These are phyloP conservation scores for Mustelus asterias DNA, from an alignment of 2,113 vertebrate genomes.

Conservation along the genomic window DNA sequence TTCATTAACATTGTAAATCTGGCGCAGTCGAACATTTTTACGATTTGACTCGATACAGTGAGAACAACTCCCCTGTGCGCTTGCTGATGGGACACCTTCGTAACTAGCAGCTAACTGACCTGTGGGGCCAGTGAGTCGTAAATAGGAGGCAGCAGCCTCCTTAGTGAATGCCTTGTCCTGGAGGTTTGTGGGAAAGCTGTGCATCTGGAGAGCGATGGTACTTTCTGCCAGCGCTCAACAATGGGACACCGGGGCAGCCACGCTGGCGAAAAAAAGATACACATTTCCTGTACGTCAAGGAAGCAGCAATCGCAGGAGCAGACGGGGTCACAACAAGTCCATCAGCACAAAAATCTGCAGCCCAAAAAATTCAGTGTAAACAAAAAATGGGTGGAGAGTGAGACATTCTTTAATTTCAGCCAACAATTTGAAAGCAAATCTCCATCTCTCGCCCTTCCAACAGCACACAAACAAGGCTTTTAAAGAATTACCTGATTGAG, in stretches of 20 bases:
- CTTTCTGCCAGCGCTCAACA: slow-evolving; percentile 17
- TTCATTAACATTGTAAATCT: slow-evolving; percentile 12
- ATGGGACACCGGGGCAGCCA: slow-evolving; percentile 2
- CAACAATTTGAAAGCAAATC: slow-evolving; percentile 10
- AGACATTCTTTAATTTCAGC: slow-evolving; percentile 16
- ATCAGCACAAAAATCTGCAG: background rate
- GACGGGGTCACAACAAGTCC: background rate
- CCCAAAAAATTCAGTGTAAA: background rate
- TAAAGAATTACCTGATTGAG: slow-evolving; percentile 15
- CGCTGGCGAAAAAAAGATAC: slow-evolving; percentile 9
- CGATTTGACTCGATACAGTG: slow-evolving; percentile 12
- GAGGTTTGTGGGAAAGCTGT: background rate
- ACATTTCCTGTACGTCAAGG: slow-evolving; percentile 42
- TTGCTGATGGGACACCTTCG: slow-evolving; percentile 19
- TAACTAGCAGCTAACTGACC: slow-evolving; percentile 45
- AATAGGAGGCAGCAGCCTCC: slow-evolving; percentile 39
- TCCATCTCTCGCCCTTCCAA: background rate
- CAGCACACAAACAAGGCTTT: background rate
- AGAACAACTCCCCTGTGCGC: slow-evolving; percentile 30
- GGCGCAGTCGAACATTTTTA: background rate
- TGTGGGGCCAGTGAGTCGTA: slow-evolving; percentile 36
- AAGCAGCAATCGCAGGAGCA: background rate
- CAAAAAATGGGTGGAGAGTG: background rate
- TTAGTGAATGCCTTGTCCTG: background rate
- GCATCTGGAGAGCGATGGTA: slow-evolving; percentile 1